These are phyloP conservation scores for Pogonocichla stellata DNA, from an alignment of 2,113 vertebrate genomes.

Conservation along the genomic window DNA sequence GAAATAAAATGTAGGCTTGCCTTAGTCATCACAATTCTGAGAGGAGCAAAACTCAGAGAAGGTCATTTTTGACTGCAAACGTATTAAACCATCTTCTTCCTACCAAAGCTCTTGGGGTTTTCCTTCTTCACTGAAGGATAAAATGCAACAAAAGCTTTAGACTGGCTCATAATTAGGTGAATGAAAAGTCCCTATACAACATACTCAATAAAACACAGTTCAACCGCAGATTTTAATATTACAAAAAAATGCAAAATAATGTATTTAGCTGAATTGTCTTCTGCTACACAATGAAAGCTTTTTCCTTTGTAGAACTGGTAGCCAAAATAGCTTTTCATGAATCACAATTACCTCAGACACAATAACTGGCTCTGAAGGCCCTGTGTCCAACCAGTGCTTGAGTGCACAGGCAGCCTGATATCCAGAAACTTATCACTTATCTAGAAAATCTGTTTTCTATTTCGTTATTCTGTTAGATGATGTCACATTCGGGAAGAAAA, in stretches of 20 bases:
- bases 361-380: background rate
- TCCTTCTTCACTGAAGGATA: background rate
- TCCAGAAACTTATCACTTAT: background rate
- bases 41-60: background rate
- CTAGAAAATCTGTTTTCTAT: background rate
- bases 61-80: background rate
- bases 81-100: background rate
- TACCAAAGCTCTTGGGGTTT: background rate
- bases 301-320: background rate
- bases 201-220: accelerated
- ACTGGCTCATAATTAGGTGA: background rate
- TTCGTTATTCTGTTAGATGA: background rate
- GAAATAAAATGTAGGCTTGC: background rate
- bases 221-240: background rate
- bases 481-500: background rate
- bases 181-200: background rate
- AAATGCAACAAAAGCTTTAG: background rate
- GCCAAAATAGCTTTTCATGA: background rate
- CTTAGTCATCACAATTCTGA: background rate
- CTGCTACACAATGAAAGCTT: background rate
- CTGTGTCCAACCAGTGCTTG: background rate
- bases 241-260: background rate
- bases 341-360: background rate
- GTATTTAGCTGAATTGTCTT: background rate
- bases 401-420: background rate